phyloP scores from a whole-genome alignment of 2,888 invertebrate genomes.

The Eurytoma californica region DNA sequence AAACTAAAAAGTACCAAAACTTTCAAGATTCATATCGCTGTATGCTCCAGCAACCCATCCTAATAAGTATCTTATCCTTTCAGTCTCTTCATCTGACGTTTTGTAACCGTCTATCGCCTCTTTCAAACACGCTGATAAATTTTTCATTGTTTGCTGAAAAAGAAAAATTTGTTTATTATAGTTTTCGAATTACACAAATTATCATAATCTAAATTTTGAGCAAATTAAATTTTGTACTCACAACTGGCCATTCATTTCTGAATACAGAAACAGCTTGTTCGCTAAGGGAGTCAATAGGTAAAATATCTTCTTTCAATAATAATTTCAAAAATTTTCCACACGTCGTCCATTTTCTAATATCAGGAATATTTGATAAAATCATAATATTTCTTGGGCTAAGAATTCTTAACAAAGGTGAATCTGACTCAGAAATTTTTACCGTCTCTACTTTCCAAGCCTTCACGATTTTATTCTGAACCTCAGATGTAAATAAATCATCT shows the following conservation, averaged over 20 bases:
- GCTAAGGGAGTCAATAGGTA: constrained; percentile 80
- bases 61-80: constrained; percentile 66
- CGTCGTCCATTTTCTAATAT: constrained; percentile 62
- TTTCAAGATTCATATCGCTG: constrained; percentile 63
- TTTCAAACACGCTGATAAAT: constrained; percentile 67
- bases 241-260: constrained; percentile 81
- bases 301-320: constrained; percentile 77
- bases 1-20: constrained; percentile 28
- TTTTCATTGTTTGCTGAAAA: constrained; percentile 64
- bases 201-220: background rate
- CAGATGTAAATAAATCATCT: constrained; percentile 62
- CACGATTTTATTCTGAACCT: constrained; percentile 66
- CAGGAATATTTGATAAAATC: constrained; percentile 62
- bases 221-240: constrained; percentile 62
- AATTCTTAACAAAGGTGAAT: constrained; percentile 65
- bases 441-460: constrained; percentile 66
- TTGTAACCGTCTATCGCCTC: constrained; percentile 66
- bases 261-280: constrained; percentile 83
- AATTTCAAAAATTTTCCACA: constrained; percentile 67
- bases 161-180: constrained; percentile 7
- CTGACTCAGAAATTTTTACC: constrained; percentile 59
- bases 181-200: background rate
- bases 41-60: constrained; percentile 70
- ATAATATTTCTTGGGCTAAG: constrained; percentile 70
- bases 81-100: constrained; percentile 64